Base-by-base conservation (phyloP, 2,797 vertebrate genomes). In the Gambelia wislizenii region DNA sequence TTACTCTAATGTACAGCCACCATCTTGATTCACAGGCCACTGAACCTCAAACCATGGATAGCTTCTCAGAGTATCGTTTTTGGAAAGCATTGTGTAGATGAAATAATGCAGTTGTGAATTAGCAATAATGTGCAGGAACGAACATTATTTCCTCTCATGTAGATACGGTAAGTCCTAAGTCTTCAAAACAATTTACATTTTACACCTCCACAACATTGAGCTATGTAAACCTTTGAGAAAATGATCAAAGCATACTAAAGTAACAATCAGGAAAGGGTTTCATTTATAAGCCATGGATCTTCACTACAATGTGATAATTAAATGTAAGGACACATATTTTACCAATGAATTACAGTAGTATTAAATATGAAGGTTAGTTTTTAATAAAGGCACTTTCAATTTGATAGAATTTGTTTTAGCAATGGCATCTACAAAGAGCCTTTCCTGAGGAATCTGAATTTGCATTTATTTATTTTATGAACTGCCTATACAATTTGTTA, bases 231-330 rank as follows among this genome's bases (percentile, higher is more conserved):
- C 18, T 80, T 89, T 83, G 54, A 82, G 10, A 39, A 61, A 39
- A 42, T 54, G 6, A 82, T 82, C 77, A 80, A 74, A 82, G 84
- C n/a, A 80, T 67, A 56, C 56, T 87, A 75, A 92, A 82, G 75
- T 83, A 87, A 82, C 59, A 59, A 33, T 69, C 83, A 18, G 47
- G 6, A 1, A 86, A 82, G 80, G 87, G 36, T 81, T 91, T 44
- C 22, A 47, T 79, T 92, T 92, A 81, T 78, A 52, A 89, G 92
- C 90, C 54, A 61, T 85, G 33, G n/a, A 61, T 89, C 91, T 93
- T 89, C 88, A 89, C 75, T 88, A 12, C 27, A n/a, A 22, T 27
- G 70, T 75, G 84, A 87, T 86, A 93, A 89, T 92, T 90, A 87
- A 85, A 81, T 80, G 85, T 83, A 52, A 59, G 56, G 49, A 30